Base-by-base conservation (phyloP, 37 sponge, comb jelly and placozoan genomes). In the Amphimedon queenslandica region DNA sequence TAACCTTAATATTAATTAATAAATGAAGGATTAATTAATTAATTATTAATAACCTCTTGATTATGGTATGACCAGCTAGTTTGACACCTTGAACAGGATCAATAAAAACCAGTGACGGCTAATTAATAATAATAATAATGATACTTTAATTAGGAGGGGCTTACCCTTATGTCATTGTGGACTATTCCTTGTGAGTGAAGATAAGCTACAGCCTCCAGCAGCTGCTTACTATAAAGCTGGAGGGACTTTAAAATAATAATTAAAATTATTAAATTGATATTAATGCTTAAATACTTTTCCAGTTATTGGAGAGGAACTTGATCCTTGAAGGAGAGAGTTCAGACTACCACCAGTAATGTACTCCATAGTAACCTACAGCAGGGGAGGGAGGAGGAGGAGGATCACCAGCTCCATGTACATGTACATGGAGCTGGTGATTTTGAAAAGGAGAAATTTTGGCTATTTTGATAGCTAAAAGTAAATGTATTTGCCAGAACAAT, bases 141-240 rank as follows among this genome's bases (percentile, higher is more conserved):
- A 37, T 28, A 3, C 3, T 23, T n/a, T 20, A 66, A 37, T 33
- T 31, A 43, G 43, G 55, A 24, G 32, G 30, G 31, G 70, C 73
- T 42, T 29, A 85, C 86, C 47, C 64, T 67, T 32, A 92, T 53
- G 72, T 92, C 93, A 55, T 88, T 88, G 74, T 92, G 93, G 20
- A 92, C 88, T 4, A 87, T 70, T 4, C 88, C 93, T 13, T 87
- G 70, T 6, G 85, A 81, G 74, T 92, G 93, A 4, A 92, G 85
- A 56, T 84, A 78, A 31, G 37, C 36, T n/a, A 92, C 36, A 4
- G 67, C 93, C 36, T 87, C 85, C 61, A 92, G 51, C 51, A 88
- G 64, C 81, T 83, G 88, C 53, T 64, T 67, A 13, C 82, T 64
- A 43, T 87, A 82, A 27, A 41, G 56, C 18, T 70, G 63, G 29